Evolutionary conservation across 1,140 invertebrate genomes (phyloP), one percentile per base, ranked within the genome.

Genomic region (Calliopsis andreniformis): DNA sequence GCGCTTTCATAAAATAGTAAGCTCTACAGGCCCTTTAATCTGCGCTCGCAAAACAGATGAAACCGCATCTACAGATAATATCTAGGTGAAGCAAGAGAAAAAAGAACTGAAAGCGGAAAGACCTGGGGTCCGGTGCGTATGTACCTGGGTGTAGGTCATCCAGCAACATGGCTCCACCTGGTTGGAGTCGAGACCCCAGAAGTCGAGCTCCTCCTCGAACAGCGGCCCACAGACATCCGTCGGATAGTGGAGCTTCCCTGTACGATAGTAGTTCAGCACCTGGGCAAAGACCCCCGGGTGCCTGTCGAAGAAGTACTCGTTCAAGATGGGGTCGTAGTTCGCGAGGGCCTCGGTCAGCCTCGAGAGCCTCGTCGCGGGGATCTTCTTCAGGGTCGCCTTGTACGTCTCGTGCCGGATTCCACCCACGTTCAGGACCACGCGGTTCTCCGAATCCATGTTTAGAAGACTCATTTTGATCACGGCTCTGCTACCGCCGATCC

Each of bases 251-350:
- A 99, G 94, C 90, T 99, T 99, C 43, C 98, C 98, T 32, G 98
- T 99, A 85, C 98, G 95, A 93, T 97, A 97, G 90, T 97, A 98
- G 91, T 97, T 97, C 88, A 97, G 94, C 80, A 98, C 96, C 93
- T 97, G 98, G 58, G 97, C 98, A 92, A 99, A 99, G 77, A 99
- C 98, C 5, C 98, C 98, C 0, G 98, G 98, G 93, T 99, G 98
- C 79, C 98, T 92, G 92, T 99, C 98, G 92, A 99, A 99, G 95
- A 99, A 99, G 94, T 99, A 99, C 92, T 99, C 98, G 92, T 99
- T 99, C 79, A 99, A 93, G 84, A 98, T 96, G 16, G 97, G 97
- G 93, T 99, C 98, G 92, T 99, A 99, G 92, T 99, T 99, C 84
- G 96, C 97, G 76, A 98, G 92, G 25, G 96, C 96, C 91, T 98